Conservation (phyloP, 2,797 vertebrate species). For the Semaprochilodus insignis region DNA sequence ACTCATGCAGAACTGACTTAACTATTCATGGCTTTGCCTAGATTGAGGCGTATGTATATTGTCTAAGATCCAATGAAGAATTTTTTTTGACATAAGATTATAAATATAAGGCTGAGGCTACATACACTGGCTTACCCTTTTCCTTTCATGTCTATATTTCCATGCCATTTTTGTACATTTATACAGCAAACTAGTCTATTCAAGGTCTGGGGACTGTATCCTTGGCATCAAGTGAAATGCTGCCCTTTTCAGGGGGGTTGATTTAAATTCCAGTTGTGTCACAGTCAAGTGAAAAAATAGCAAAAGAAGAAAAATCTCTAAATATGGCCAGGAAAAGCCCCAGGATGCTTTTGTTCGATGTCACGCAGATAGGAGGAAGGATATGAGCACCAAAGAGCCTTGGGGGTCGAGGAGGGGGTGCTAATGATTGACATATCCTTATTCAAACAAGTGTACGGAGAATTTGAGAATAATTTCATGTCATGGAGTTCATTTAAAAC, state of each 20-base stretch:
- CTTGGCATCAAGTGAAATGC: conserved; percentile 31
- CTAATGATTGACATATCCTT: conserved; percentile 54
- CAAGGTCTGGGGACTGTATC: conserved; percentile 24
- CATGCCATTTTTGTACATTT: conserved; percentile 11
- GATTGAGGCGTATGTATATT: neutral
- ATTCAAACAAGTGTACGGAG: conserved; percentile 2
- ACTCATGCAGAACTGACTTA: neutral
- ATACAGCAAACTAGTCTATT: conserved; percentile 38
- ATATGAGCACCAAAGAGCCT: conserved; percentile 35
- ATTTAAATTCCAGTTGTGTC: conserved; percentile 61
- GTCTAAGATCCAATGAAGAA: neutral
- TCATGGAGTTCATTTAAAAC: neutral
- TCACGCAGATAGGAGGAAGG: conserved; percentile 49
- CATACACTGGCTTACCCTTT: neutral
- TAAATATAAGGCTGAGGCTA: neutral
- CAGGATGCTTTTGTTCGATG: conserved; percentile 47
- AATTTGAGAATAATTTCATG: neutral
- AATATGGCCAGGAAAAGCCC: conserved; percentile 55
- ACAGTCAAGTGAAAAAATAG: conserved; percentile 45
- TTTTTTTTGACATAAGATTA: neutral
- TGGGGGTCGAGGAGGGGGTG: conserved; percentile 19
- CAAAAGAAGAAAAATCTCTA: conserved; percentile 45
- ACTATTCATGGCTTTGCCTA: neutral
- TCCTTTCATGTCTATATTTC: too few relatives aligned
- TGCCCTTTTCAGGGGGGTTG: conserved; percentile 45